These are phyloP conservation scores for Trissolcus japonicus DNA, from an alignment of 2,888 invertebrate genomes.

Conservation along the genomic window DNA sequence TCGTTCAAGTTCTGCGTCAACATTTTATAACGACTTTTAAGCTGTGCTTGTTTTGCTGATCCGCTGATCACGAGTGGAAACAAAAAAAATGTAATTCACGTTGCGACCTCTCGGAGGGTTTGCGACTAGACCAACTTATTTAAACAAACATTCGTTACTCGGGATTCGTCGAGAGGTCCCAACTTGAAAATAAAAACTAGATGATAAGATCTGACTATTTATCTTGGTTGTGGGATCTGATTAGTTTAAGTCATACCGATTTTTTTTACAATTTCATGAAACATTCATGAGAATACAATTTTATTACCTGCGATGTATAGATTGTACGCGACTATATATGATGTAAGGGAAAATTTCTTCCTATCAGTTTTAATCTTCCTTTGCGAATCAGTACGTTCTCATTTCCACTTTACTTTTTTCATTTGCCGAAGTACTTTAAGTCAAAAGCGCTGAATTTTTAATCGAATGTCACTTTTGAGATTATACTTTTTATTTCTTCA, in stretches of 20 bases:
- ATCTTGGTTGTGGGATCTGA: conserved; percentile 66
- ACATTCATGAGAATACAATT: too few species aligned
- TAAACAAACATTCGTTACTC: too few species aligned
- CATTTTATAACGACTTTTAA: too few species aligned
- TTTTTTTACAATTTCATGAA: too few species aligned
- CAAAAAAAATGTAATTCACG: too few species aligned
- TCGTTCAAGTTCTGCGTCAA: too few species aligned
- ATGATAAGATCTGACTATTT: conserved; percentile 34
- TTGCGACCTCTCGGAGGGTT: too few species aligned
- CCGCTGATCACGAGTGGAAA: too few species aligned
- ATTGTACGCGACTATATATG: conserved; percentile 8
- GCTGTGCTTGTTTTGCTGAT: too few species aligned
- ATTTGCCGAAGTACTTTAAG: conserved; percentile 43
- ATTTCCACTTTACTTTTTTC: conserved; percentile 14
- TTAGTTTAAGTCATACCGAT: conserved; percentile 47
- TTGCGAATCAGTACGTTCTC: conserved; percentile 16
- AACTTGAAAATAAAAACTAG: too few species aligned
- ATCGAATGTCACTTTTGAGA: conserved; percentile 40
- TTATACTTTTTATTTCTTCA: conserved; percentile 49
- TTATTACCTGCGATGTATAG: conserved; percentile 1
- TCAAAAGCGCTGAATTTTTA: conserved; percentile 18
- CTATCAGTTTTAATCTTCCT: background rate
- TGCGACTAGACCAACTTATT: too few species aligned
- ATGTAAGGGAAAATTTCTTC: background rate
- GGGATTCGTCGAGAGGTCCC: too few species aligned